Percentiles rank a stretch among this genome's conserved stretches.
These are phyloP conservation scores for Macrostomum lignano DNA, from an alignment of 1,140 invertebrate species.

Conservation along the genomic window DNA sequence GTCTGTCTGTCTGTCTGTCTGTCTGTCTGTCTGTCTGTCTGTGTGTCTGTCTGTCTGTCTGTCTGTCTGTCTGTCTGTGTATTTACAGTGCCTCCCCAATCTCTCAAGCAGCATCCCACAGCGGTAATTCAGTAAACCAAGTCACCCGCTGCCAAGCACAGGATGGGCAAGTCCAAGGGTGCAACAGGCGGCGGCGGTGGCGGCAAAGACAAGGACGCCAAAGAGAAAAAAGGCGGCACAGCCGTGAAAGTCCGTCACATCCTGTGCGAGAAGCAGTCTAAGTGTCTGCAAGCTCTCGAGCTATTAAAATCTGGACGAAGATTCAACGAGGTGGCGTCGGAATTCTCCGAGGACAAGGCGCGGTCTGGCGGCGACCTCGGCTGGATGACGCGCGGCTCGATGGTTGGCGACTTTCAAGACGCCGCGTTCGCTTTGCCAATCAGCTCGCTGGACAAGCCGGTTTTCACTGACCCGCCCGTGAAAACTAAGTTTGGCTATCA, in stretches of 20 bases:
- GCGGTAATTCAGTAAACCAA: too few relatives aligned
- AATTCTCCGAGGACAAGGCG: slow-evolving; percentile 93
- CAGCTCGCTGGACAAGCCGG: slow-evolving; percentile 53
- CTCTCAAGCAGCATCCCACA: too few relatives aligned
- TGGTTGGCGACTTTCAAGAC: slow-evolving; percentile 55
- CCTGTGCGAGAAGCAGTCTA: slow-evolving; percentile 89
- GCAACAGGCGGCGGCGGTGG: background rate
- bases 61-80: too few relatives aligned
- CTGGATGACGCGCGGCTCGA: slow-evolving; percentile 85
- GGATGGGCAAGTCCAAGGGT: background rate
- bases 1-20: too few relatives aligned
- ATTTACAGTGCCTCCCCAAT: too few relatives aligned
- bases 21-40: too few relatives aligned
- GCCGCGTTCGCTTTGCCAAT: slow-evolving; percentile 63
- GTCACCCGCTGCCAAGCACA: too few relatives aligned
- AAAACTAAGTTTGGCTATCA: slow-evolving; percentile 99
- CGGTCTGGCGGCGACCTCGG: slow-evolving; percentile 80
- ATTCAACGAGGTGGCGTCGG: slow-evolving; percentile 77
- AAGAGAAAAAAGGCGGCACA: background rate
- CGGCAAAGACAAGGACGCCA: background rate
- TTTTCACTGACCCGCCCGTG: slow-evolving; percentile 85
- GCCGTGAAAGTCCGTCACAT: slow-evolving; percentile 56
- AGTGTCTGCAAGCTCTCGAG: slow-evolving; percentile 73
- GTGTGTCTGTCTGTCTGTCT: too few relatives aligned
- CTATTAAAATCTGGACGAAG: slow-evolving; percentile 84